Evolutionary conservation across 2,797 vertebrate genomes (phyloP), one percentile per base, ranked within the genome.

Genomic region (Myripristis jacobus): DNA sequence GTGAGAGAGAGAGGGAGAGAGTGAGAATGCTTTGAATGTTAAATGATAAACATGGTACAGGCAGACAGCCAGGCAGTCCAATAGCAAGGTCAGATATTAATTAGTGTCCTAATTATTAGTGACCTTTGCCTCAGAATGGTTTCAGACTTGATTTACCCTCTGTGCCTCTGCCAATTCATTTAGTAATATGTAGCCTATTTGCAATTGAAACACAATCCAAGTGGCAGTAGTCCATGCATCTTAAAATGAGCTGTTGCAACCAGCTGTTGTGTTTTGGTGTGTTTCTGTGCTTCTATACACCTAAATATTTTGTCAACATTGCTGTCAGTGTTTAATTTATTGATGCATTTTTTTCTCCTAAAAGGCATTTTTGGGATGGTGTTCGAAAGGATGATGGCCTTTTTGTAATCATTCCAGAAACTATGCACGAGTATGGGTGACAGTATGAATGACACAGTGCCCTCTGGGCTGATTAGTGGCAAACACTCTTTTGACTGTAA

Each of bases 1-100:
- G 58, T 60, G 64, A 5, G 38, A 57, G 21, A 29, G 59, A 51
- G n/a, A 41, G 25, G n/a, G 16, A 25, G 25, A 15, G n/a, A 24
- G 44, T 61, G 51, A 36, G 50, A 54, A 34, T 53, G 57, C 12
- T 69, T 62, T 73, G 54, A 69, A 59, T 66, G 73, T 76, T 67
- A 73, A 71, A 85, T 75, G 47, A 72, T 65, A 73, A 85, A 74
- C 58, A 51, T 64, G 55, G 62, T 51, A 59, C 72, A 77, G 62
- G 72, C 70, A 72, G 71, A 84, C 70, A 73, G 84, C 67, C 51
- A 70, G 70, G 79, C 53, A 75, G 81, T 66, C 74, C 83, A 77
- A 86, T 72, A 78, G 77, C 52, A 79, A 76, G 78, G 70, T 85
- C 75, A 79, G 69, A 72, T 83, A 84, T 86, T 80, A 89, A 89